These are phyloP conservation scores for Heterohyrax brucei DNA, from an alignment of 2,797 vertebrate genomes.

Conservation along the genomic window DNA sequence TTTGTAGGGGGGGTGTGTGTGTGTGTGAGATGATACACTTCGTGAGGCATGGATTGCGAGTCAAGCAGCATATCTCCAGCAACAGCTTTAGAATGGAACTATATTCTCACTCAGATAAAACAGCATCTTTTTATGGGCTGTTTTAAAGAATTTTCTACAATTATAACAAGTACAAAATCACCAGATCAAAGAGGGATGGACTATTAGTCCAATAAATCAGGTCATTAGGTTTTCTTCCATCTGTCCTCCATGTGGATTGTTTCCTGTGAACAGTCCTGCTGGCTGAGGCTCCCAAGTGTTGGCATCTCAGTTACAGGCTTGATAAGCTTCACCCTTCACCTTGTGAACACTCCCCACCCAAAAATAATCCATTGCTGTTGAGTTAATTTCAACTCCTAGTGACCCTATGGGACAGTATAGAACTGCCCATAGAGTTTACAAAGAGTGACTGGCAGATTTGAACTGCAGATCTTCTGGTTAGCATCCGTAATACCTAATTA, in stretches of 20 bases:
- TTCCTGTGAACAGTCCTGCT: constrained; percentile 83
- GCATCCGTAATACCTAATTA: too few species aligned
- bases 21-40: background rate
- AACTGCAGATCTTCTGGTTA: too few species aligned
- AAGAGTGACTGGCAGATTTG: too few species aligned
- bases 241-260: constrained; percentile 85
- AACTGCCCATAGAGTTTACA: too few species aligned
- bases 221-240: constrained; percentile 85
- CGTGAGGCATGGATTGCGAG: background rate
- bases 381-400: too few species aligned
- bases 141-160: constrained; percentile 46
- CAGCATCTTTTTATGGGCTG: background rate
- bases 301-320: constrained; percentile 77
- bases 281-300: constrained; percentile 82
- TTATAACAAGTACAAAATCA: constrained; percentile 69
- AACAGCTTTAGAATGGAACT: rapidly evolving
- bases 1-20: background rate
- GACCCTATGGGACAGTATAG: too few species aligned
- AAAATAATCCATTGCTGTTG: too few species aligned
- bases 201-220: constrained; percentile 80
- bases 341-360: constrained; percentile 28
- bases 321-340: constrained; percentile 79
- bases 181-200: constrained; percentile 80
- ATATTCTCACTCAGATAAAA: background rate
- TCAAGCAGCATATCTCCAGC: rapidly evolving